Evolutionary conservation across 2,888 invertebrate species (phyloP).

Genomic region (Colostygia pectinataria): DNA sequence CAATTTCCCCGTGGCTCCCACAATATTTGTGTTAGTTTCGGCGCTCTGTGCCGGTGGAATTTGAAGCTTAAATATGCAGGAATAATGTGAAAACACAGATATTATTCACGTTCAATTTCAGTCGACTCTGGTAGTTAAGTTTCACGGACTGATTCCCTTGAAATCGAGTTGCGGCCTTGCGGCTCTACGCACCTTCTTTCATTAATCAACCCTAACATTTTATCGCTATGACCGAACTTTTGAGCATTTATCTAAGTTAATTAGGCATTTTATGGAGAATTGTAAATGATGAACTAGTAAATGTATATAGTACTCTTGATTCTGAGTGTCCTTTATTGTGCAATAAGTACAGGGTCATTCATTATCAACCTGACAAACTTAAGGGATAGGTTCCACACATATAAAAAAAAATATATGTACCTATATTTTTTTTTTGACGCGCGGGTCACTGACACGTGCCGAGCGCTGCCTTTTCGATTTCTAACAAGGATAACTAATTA

Average conservation of each 20-base stretch:
- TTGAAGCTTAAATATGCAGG: conserved; percentile 28
- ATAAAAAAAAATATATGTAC: too few relatives aligned
- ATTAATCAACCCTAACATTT: conserved; percentile 31
- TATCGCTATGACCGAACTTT: conserved; percentile 21
- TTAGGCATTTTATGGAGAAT: conserved; percentile 14
- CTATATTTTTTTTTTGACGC: too few relatives aligned
- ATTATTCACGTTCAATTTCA: conserved; percentile 30
- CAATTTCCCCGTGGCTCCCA: conserved; percentile 36
- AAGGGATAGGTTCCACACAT: too few relatives aligned
- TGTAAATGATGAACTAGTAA: conserved; percentile 4
- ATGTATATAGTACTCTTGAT: background rate
- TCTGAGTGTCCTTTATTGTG: too few relatives aligned
- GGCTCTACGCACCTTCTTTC: conserved; percentile 27
- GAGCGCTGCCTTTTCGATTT: too few relatives aligned
- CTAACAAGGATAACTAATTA: too few relatives aligned
- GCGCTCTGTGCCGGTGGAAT: conserved; percentile 24
- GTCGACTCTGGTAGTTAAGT: conserved; percentile 33
- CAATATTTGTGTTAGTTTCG: conserved; percentile 35
- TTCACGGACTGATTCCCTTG: conserved; percentile 43
- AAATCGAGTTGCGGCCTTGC: conserved; percentile 34
- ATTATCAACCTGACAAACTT: too few relatives aligned
- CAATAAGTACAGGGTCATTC: too few relatives aligned
- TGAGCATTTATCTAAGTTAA: conserved; percentile 19
- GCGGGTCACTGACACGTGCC: too few relatives aligned
- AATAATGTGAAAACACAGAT: conserved; percentile 32